Evolutionary conservation across 1,140 invertebrate species (phyloP), one percentile per base, ranked within the genome.

Genomic region (Lordiphosa mommai): DNA sequence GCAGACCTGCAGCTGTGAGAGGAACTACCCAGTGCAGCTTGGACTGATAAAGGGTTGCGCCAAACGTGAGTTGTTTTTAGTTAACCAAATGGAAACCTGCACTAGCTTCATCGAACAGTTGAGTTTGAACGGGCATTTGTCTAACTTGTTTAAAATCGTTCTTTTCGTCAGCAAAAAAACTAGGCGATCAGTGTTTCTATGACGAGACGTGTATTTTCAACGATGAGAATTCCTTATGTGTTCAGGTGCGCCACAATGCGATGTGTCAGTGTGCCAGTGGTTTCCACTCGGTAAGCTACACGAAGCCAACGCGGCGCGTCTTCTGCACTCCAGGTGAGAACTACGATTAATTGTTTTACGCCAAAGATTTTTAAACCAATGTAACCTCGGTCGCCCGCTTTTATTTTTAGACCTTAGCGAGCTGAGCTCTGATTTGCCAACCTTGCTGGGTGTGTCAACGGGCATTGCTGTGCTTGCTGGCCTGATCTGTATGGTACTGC

Each of bases 171-270:
- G 95, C 94, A 23, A 94, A 94, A 90, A 93, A 92, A 88, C 90
- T 96, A 72, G 95, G 95, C 43, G 95, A 96, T 85, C 94, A 95
- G 88, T 96, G 95, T 88, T 94, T 95, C 88, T 95, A 96, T 87
- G 90, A 93, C 67, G 92, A 94, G 88, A 93, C 94, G 33, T 96
- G 95, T 86, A 91, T 91, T 61, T 94, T 92, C 72, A 91, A 92
- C 76, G 95, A 96, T 88, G 92, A 93, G 56, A 94, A 96, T 90
- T 92, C 95, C 46, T 93, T 93, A 9, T 96, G 95, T 87, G 92
- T 93, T 43, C 95, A 95, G 89, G 91, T 96, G 72, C 92, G 94
- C 76, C 94, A 96, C 91, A 96, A 96, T 88, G 94, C 95, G 27
- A 92, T 95, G 68, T 96, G 95, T 89, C 94, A 95, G 84, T 96